Evolutionary conservation across 2,797 vertebrate species (phyloP).

Genomic region (Darevskia nairensis): DNA sequence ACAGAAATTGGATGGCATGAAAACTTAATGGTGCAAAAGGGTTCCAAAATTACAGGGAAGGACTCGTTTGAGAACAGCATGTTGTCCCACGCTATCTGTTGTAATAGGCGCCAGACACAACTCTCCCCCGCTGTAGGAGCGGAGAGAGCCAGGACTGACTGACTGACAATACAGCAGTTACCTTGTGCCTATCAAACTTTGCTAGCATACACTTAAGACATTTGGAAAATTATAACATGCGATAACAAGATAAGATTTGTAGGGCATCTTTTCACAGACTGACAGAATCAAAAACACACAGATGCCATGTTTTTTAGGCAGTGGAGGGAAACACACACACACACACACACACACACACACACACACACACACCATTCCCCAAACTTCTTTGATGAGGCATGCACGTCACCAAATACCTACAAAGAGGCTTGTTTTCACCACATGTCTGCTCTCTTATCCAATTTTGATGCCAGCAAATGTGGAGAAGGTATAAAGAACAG

Average conservation of each 20-base stretch:
- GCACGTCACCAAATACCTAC: too few species aligned
- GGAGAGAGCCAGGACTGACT: not conserved
- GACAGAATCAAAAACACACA: not conserved
- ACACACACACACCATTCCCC: not conserved
- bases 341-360: too few species aligned
- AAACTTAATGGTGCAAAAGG: not conserved
- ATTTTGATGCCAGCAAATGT: not conserved
- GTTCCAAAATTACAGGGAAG: not conserved
- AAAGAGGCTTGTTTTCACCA: not conserved
- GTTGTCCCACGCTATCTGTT: not conserved
- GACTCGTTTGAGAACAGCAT: not conserved
- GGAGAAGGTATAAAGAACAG: not conserved
- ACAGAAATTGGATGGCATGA: constrained; percentile 35
- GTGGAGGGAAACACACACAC: too few species aligned
- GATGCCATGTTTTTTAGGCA: not conserved
- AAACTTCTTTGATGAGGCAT: not conserved
- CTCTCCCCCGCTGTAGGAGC: not conserved
- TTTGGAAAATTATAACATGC: not conserved
- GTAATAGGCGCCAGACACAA: not conserved
- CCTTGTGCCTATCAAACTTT: not conserved
- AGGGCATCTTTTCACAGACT: not conserved
- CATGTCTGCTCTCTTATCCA: too few species aligned
- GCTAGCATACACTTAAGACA: not conserved
- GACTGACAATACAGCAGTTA: not conserved
- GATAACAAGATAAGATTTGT: not conserved